Evolutionary conservation across 2,888 invertebrate genomes (phyloP).

Genomic region (Nomada flava): DNA sequence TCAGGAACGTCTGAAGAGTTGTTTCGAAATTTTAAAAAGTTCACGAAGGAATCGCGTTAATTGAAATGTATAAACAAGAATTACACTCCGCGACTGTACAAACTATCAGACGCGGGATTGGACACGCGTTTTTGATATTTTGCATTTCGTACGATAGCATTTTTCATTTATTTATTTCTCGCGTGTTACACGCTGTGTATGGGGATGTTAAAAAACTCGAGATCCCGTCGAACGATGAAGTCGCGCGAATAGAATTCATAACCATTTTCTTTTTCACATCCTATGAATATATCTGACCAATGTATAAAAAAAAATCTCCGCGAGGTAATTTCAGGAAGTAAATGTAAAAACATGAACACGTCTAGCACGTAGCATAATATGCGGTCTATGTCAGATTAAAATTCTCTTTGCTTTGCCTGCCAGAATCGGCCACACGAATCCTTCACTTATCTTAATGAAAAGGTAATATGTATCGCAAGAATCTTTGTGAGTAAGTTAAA

Average conservation of each 20-base stretch:
- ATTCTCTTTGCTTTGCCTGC: constrained; percentile 11
- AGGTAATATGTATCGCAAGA: neutral
- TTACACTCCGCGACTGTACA: too few species aligned
- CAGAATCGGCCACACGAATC: neutral
- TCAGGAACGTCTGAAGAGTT: neutral
- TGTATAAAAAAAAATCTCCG: constrained; percentile 3
- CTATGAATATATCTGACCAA: neutral
- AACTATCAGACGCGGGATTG: too few species aligned
- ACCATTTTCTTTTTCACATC: constrained; percentile 19
- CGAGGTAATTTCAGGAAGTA: constrained; percentile 27
- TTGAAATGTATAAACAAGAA: too few species aligned
- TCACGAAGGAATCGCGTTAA: too few species aligned
- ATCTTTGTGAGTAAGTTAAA: neutral
- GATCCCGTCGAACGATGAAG: neutral
- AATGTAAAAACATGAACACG: constrained; percentile 15
- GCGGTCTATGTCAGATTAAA: constrained; percentile 40
- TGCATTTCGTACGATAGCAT: neutral
- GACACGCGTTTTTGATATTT: neutral
- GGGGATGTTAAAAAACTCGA: constrained; percentile 4
- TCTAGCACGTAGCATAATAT: constrained; percentile 19
- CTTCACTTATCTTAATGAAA: constrained; percentile 19
- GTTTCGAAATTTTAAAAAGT: neutral
- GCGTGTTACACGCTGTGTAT: neutral
- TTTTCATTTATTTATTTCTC: neutral
- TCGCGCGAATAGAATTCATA: constrained; percentile 11